These are phyloP conservation scores for Sycophila texana DNA, from an alignment of 2,888 invertebrate species.

Conservation along the genomic window DNA sequence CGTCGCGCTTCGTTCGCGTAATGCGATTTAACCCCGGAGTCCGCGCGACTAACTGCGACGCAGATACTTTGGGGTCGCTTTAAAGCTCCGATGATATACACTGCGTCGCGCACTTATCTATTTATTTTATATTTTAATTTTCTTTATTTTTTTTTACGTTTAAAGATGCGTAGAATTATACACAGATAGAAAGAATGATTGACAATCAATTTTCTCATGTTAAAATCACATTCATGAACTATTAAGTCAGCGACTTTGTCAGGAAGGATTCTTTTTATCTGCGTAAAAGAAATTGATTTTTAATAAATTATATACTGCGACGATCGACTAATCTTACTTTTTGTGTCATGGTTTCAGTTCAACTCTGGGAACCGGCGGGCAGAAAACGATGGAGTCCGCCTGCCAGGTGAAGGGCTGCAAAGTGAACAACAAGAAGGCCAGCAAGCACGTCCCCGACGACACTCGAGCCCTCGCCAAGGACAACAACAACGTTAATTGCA, in stretches of 20 bases:
- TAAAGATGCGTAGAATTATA: background rate
- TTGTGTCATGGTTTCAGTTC: constrained; percentile 76
- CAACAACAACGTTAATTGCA: constrained; percentile 41
- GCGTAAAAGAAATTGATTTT: background rate
- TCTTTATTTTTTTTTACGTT: background rate
- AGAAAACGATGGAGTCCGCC: constrained; percentile 74
- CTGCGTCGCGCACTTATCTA: too few species aligned
- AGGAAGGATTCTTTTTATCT: too few species aligned
- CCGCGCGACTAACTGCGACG: constrained; percentile 9
- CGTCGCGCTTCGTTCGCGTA: background rate
- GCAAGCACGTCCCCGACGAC: constrained; percentile 35
- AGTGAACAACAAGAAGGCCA: constrained; percentile 48
- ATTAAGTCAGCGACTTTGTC: too few species aligned
- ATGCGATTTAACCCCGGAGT: background rate
- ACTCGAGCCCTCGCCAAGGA: constrained; percentile 39
- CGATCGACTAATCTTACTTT: background rate
- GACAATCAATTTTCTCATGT: too few species aligned
- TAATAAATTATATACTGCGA: background rate
- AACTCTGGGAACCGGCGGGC: constrained; percentile 77
- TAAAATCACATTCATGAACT: too few species aligned
- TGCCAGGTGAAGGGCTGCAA: constrained; percentile 67
- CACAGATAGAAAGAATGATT: too few species aligned
- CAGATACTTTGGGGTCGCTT: background rate
- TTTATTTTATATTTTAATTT: too few species aligned
- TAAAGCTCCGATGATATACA: background rate